phyloP scores from a whole-genome alignment of 2,888 invertebrate species.

The Chymomyza caudatula region DNA sequence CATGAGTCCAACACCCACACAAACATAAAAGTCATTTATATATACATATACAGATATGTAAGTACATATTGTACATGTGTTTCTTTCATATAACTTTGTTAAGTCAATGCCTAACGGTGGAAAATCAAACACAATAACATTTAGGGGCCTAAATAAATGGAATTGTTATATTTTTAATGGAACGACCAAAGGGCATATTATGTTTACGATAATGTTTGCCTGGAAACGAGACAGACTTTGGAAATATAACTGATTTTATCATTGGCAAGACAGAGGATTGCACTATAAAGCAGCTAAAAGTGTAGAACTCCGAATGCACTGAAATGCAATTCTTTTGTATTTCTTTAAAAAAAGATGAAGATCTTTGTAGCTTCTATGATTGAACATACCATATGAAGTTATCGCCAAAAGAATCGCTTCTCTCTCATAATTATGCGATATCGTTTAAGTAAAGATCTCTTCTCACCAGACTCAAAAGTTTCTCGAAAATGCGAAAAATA shows the following conservation, averaged over 20 bases:
- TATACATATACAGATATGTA: neutral
- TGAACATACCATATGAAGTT: no score
- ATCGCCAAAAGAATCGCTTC: no score
- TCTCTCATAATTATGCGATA: no score
- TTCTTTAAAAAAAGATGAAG: no score
- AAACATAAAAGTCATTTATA: neutral
- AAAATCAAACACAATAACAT: neutral
- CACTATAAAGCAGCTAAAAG: neutral
- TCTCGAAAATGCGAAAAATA: no score
- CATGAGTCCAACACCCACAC: neutral
- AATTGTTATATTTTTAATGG: neutral
- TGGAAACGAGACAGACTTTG: neutral
- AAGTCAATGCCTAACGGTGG: conserved; percentile 56
- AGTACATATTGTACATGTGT: conserved; percentile 6
- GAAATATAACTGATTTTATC: neutral
- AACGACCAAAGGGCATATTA: neutral
- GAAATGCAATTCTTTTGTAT: neutral
- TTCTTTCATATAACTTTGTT: conserved; percentile 59
- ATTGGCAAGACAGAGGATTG: neutral
- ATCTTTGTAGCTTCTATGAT: no score
- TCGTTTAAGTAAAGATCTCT: no score
- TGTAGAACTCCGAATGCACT: neutral
- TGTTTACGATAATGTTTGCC: neutral
- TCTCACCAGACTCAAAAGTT: no score
- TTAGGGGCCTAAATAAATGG: neutral